Evolutionary conservation across 1,140 invertebrate genomes (phyloP).

Genomic region (Rhizoglyphus robini): DNA sequence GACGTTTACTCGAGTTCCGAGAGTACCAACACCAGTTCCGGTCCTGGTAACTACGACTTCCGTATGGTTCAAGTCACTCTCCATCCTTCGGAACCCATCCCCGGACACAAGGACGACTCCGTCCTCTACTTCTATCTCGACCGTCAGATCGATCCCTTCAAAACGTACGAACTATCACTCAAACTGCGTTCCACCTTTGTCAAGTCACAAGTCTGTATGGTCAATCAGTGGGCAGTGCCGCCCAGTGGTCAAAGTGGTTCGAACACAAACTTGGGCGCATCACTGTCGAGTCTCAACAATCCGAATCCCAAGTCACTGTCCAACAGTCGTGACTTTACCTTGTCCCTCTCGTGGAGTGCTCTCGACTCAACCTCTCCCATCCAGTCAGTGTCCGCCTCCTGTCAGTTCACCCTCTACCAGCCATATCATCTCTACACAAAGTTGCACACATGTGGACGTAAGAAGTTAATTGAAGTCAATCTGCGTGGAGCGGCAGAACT

Average conservation of each 20-base stretch:
- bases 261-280: too few species aligned
- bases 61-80: background rate
- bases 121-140: slow-evolving; percentile 2
- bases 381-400: background rate
- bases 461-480: background rate
- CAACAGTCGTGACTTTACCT: background rate
- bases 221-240: slow-evolving; percentile 2
- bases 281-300: background rate
- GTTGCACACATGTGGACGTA: background rate
- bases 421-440: slow-evolving; percentile 2
- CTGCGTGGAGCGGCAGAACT: background rate
- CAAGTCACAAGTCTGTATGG: background rate
- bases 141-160: slow-evolving; percentile 3
- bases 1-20: too few species aligned
- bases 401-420: background rate
- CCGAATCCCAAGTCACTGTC: background rate
- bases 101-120: background rate
- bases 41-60: background rate
- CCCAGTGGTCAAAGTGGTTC: too few species aligned
- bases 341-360: background rate
- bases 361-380: background rate
- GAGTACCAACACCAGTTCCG: background rate
- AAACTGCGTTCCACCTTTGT: background rate
- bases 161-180: background rate
- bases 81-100: background rate